Evolutionary conservation across 2,797 vertebrate species (phyloP).

Genomic region (Echiichthys vipera): DNA sequence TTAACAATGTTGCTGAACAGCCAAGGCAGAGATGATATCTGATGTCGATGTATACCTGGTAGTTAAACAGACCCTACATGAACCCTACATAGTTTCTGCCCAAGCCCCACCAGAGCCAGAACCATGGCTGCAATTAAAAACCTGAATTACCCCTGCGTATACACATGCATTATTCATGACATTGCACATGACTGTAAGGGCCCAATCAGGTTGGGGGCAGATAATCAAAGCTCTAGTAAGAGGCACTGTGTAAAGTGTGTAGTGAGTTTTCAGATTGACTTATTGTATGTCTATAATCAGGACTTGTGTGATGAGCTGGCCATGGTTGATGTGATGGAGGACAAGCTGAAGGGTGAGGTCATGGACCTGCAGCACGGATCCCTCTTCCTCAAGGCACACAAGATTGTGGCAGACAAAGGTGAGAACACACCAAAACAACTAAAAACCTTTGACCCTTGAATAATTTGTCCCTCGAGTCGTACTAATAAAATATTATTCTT

Average conservation of each 20-base stretch:
- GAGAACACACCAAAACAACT: background rate
- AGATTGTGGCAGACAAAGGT: conserved; percentile 96
- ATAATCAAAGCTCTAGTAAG: too few species aligned
- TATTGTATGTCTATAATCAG: conserved; percentile 67
- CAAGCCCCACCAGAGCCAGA: too few species aligned
- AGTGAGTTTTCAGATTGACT: conserved; percentile 2
- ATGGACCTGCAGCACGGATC: conserved; percentile 97
- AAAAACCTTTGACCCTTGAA: background rate
- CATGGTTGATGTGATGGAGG: conserved; percentile 97
- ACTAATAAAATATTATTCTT: background rate
- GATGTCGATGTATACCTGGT: too few species aligned
- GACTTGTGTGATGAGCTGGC: conserved; percentile 95
- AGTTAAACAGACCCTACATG: background rate
- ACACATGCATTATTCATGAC: too few species aligned
- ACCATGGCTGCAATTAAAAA: too few species aligned
- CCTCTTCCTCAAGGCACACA: conserved; percentile 94
- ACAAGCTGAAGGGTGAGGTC: conserved; percentile 96
- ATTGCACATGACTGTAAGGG: too few species aligned
- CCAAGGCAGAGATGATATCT: background rate
- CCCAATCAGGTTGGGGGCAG: too few species aligned
- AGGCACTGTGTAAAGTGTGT: too few species aligned
- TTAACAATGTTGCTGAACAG: background rate
- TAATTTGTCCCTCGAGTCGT: background rate
- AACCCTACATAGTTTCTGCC: too few species aligned
- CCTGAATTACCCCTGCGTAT: too few species aligned